Percentiles rank a stretch among this genome's conserved stretches.
phyloP scores from a whole-genome alignment of 30 jellyfish, hydroid and myxozoan genomes.

The Aurelia aurita region DNA sequence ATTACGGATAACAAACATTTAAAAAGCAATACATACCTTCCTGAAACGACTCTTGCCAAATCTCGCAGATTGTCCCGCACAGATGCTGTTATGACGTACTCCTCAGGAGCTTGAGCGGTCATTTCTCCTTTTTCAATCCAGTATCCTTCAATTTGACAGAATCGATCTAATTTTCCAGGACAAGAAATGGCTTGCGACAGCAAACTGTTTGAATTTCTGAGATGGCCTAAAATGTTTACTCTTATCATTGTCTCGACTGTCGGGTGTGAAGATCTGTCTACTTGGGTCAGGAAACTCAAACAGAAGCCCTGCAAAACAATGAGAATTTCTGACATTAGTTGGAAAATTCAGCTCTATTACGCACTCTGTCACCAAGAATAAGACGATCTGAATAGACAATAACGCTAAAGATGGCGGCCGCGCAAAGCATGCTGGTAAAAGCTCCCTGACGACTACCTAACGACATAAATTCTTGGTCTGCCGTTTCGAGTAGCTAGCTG shows the following conservation, averaged over 20 bases:
- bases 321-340: background rate
- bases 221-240: conserved; percentile 68
- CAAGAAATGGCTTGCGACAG: conserved; percentile 77
- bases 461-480: too few relatives aligned
- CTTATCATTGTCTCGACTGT: conserved; percentile 77
- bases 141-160: conserved; percentile 80
- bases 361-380: too few relatives aligned
- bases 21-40: conserved; percentile 64
- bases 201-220: conserved; percentile 46
- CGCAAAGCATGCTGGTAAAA: too few relatives aligned
- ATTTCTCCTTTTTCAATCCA: conserved; percentile 86
- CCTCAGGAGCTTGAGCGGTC: conserved; percentile 36
- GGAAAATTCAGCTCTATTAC: background rate
- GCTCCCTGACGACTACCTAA: too few relatives aligned
- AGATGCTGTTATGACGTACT: conserved; percentile 86
- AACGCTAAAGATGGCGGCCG: too few relatives aligned
- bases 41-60: conserved; percentile 95
- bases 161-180: conserved; percentile 62
- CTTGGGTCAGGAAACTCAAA: conserved; percentile 93
- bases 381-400: too few relatives aligned
- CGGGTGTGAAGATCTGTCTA: conserved; percentile 87
- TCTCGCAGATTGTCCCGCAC: conserved; percentile 86
- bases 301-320: conserved; percentile 85
- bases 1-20: too few relatives aligned
- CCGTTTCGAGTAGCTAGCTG: too few relatives aligned